Conservation (phyloP, 2,113 vertebrate genomes). For the Clinocottus analis region DNA sequence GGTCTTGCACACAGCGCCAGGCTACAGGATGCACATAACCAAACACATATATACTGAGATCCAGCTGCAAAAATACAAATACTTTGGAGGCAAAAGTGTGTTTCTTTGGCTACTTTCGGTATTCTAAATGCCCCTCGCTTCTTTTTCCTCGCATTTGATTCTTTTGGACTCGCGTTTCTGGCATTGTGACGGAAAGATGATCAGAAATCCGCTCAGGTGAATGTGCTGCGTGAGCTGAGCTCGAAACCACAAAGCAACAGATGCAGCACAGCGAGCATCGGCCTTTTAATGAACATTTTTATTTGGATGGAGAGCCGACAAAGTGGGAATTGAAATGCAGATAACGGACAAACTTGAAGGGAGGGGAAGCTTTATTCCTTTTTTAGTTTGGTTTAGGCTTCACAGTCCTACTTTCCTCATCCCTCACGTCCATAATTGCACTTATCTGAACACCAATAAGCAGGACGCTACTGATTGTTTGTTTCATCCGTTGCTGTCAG, state of each 20-base stretch:
- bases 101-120: not conserved
- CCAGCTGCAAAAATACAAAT: constrained; percentile 8
- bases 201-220: not conserved
- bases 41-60: not conserved
- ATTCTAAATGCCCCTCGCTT: not conserved
- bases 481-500: constrained; percentile 27
- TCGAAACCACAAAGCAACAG: not conserved
- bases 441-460: constrained; percentile 19
- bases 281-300: constrained; percentile 10
- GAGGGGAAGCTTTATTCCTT: not conserved
- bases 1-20: not conserved
- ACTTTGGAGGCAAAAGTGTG: not conserved
- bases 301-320: constrained; percentile 1
- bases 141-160: not conserved
- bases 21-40: not conserved
- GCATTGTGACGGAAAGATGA: too few relatives aligned
- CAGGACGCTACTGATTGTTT: constrained; percentile 9
- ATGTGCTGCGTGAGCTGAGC: not conserved
- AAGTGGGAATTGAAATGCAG: not conserved
- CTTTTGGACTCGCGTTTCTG: not conserved
- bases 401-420: constrained; percentile 7
- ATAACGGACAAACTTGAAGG: constrained; percentile 1
- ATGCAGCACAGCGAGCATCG: not conserved
- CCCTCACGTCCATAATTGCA: constrained; percentile 29
- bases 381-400: constrained; percentile 18